These are phyloP conservation scores for Dicrurus megarhynchus DNA, from an alignment of 2,113 vertebrate genomes.

Conservation along the genomic window DNA sequence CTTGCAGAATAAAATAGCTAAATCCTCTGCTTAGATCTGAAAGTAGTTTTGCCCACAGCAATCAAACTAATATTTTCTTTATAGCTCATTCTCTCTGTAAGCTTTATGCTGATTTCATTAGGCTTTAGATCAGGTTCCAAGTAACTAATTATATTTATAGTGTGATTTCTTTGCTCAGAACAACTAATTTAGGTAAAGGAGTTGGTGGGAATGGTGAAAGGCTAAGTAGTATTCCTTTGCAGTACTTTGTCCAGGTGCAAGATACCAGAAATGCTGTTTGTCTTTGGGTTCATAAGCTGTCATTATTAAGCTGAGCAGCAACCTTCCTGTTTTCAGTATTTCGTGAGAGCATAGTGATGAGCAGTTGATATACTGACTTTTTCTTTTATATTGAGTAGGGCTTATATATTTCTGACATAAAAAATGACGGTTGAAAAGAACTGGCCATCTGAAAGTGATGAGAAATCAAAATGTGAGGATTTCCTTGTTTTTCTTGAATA, in stretches of 20 bases:
- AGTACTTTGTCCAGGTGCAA: constrained; percentile 29
- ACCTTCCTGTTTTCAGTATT: background rate
- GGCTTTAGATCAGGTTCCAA: constrained; percentile 64
- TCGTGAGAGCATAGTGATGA: background rate
- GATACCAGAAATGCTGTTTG: background rate
- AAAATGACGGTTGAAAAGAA: background rate
- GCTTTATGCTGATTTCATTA: constrained; percentile 62
- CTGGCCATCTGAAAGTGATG: background rate
- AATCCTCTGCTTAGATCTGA: constrained; percentile 59
- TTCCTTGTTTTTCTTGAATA: background rate
- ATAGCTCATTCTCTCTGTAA: constrained; percentile 46
- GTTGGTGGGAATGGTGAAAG: constrained; percentile 49
- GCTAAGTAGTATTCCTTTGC: background rate
- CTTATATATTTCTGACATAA: background rate
- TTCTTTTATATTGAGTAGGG: background rate
- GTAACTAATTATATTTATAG: constrained; percentile 67
- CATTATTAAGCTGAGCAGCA: background rate
- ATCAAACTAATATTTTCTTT: constrained; percentile 65
- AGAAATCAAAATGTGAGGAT: background rate
- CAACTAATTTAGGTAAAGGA: constrained; percentile 41
- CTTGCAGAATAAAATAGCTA: constrained; percentile 58
- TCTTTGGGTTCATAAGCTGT: background rate
- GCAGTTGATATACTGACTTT: background rate
- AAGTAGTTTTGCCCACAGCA: constrained; percentile 65
- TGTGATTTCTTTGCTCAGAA: constrained; percentile 44